Conservation (phyloP, 1,140 invertebrate genomes). For the Drosophila arawakana region DNA sequence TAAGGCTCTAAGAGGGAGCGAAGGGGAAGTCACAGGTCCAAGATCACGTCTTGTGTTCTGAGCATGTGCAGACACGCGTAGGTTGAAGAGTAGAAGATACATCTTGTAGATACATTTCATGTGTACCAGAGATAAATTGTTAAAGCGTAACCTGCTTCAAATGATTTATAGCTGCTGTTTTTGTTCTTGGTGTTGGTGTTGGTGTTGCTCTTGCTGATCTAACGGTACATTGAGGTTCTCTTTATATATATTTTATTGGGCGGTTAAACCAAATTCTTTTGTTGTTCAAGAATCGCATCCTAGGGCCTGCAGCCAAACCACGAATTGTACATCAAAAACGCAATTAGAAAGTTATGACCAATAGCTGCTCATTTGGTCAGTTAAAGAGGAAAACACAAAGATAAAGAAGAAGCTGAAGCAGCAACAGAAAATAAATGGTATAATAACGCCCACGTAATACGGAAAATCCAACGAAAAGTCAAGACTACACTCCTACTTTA, state of each 20-base stretch:
- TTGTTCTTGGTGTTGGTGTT: not conserved
- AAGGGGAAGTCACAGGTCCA: conserved; percentile 14
- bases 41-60: conserved; percentile 57
- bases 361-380: conserved; percentile 46
- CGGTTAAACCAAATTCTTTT: conserved; percentile 52
- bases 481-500: not conserved
- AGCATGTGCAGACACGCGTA: conserved; percentile 75
- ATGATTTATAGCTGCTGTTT: conserved; percentile 67
- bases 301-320: conserved; percentile 36
- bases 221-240: conserved; percentile 65
- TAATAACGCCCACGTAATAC: conserved; percentile 66
- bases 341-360: conserved; percentile 69
- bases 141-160: conserved; percentile 72
- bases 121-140: conserved; percentile 76
- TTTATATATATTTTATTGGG: conserved; percentile 27
- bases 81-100: conserved; percentile 54
- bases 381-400: conserved; percentile 18
- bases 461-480: conserved; percentile 53
- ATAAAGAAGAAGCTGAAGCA: not conserved
- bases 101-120: conserved; percentile 78
- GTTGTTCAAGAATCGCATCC: conserved; percentile 47
- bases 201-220: conserved; percentile 34
- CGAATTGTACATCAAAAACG: conserved; percentile 45
- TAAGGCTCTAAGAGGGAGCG: not conserved
- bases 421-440: conserved; percentile 5